Evolutionary conservation across 2,113 vertebrate genomes (phyloP).

Genomic region (Silurus glanis): DNA sequence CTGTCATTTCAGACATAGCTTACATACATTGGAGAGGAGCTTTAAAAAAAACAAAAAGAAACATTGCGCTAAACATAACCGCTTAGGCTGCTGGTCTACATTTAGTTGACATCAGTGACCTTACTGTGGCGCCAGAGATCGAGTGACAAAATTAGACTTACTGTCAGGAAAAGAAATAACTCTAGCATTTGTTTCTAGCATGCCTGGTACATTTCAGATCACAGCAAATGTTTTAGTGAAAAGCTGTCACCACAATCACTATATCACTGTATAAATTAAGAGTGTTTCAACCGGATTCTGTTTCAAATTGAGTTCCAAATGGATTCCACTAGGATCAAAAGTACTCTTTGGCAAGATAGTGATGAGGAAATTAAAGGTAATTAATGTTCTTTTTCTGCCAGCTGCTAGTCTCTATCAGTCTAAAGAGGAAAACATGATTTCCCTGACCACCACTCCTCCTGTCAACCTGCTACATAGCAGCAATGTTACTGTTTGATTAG

Average conservation of each 20-base stretch:
- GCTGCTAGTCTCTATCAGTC: not conserved
- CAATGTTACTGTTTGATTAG: not conserved
- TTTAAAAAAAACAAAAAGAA: conserved; percentile 15
- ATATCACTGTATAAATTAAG: not conserved
- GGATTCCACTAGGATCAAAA: not conserved
- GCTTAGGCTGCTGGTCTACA: not conserved
- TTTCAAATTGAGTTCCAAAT: not conserved
- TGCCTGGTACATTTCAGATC: conserved; percentile 15
- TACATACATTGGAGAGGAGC: not conserved
- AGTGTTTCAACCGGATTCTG: conserved; percentile 4
- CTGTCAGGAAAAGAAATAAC: not conserved
- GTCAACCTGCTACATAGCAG: not conserved
- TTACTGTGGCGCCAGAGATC: conserved; percentile 12
- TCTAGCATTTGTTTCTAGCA: conserved; percentile 2
- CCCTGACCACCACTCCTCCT: not conserved
- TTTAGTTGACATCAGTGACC: conserved; percentile 27
- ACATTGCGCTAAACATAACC: conserved; percentile 20
- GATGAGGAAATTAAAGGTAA: conserved; percentile 19
- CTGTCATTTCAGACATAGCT: not conserved
- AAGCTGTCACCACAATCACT: not conserved
- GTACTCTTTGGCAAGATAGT: conserved; percentile 12
- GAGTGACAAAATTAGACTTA: conserved; percentile 27
- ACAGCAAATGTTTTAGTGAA: conserved; percentile 22
- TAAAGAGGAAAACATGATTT: not conserved
- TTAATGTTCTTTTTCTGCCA: conserved; percentile 17